These are phyloP conservation scores for Pterocles gutturalis DNA, from an alignment of 2,113 vertebrate genomes.

Conservation along the genomic window DNA sequence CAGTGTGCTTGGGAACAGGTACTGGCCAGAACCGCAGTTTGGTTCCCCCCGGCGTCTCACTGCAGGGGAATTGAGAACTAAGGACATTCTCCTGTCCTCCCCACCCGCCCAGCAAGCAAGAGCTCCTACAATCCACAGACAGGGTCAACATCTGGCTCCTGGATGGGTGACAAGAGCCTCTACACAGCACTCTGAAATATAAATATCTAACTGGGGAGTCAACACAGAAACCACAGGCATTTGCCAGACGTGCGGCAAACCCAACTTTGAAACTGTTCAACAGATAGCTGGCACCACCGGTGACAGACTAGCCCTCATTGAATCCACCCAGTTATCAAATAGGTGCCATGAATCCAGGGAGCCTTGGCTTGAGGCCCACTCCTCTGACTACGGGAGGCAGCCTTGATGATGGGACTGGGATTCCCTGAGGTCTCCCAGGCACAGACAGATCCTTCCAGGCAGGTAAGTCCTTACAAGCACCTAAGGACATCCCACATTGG, in stretches of 20 bases:
- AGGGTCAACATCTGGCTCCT: neutral
- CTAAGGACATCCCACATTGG: neutral
- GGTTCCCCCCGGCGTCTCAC: neutral
- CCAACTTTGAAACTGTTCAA: neutral
- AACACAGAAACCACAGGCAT: neutral
- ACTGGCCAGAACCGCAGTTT: neutral
- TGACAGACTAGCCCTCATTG: neutral
- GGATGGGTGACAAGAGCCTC: neutral
- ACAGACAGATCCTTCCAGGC: neutral
- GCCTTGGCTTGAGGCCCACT: neutral
- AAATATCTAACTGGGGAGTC: neutral
- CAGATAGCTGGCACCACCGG: neutral
- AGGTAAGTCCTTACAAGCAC: neutral
- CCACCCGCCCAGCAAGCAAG: neutral
- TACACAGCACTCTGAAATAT: neutral
- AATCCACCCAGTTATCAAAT: neutral
- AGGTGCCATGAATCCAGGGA: neutral
- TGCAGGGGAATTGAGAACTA: neutral
- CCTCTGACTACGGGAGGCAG: accelerated
- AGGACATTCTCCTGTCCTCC: accelerated
- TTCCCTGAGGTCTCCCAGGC: neutral
- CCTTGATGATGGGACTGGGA: neutral
- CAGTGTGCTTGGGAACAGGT: neutral
- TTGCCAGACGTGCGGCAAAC: neutral
- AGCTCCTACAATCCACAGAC: neutral